These are phyloP conservation scores for Maniola jurtina DNA, from an alignment of 1,140 invertebrate species.

Conservation along the genomic window DNA sequence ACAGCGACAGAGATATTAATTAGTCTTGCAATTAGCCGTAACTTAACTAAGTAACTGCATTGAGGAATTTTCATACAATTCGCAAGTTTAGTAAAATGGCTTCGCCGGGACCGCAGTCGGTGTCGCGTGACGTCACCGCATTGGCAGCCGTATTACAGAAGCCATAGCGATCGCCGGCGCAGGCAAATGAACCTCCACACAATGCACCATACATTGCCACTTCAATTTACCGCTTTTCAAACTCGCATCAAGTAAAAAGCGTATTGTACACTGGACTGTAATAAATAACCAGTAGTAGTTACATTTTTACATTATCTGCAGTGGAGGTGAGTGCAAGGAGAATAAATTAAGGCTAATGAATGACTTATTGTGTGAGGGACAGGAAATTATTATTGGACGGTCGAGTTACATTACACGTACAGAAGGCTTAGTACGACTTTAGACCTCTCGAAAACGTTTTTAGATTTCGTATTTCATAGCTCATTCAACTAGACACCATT, in stretches of 20 bases:
- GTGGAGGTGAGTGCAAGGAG: constrained; percentile 63
- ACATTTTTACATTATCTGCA: constrained; percentile 38
- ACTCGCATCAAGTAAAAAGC: constrained; percentile 23
- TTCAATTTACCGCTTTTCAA: constrained; percentile 43
- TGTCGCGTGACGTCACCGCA: constrained; percentile 63
- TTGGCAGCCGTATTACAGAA: constrained; percentile 66
- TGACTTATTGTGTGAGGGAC: constrained; percentile 73
- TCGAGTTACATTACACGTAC: constrained; percentile 31
- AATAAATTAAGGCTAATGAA: constrained; percentile 77
- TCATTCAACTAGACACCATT: no score
- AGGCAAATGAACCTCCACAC: constrained; percentile 33
- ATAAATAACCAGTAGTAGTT: constrained; percentile 23
- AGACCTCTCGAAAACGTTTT: no score
- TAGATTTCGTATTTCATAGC: no score
- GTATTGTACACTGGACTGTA: constrained; percentile 40
- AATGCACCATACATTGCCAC: constrained; percentile 48
- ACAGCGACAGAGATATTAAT: not conserved
- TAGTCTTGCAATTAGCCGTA: not conserved
- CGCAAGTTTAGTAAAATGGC: constrained; percentile 21
- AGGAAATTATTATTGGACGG: constrained; percentile 71
- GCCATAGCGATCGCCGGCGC: constrained; percentile 53
- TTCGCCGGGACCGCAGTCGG: constrained; percentile 32
- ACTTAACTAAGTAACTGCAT: not conserved
- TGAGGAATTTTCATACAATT: constrained; percentile 5
- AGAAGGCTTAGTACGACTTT: not conserved